Evolutionary conservation across 1,140 invertebrate species (phyloP).

Genomic region (Drosophila bocqueti): DNA sequence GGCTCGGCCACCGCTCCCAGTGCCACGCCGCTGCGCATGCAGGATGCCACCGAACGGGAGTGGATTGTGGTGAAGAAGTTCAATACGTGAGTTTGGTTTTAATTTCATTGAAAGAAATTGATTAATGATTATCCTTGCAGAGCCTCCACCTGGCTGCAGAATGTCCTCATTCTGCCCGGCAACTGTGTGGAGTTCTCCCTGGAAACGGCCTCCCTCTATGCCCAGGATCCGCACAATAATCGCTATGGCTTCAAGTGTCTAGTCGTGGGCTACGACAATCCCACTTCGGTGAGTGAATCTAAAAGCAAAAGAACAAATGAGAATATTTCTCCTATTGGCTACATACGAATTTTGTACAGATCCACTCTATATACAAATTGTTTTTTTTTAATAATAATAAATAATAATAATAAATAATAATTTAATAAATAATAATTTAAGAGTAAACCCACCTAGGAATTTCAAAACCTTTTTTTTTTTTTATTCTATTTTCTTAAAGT

Average conservation of each 20-base stretch:
- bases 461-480: too few relatives aligned
- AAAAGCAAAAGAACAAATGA: too few relatives aligned
- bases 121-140: slow-evolving; percentile 80
- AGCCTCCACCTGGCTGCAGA: slow-evolving; percentile 93
- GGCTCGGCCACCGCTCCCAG: neutral
- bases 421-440: too few relatives aligned
- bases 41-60: slow-evolving; percentile 58
- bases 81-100: slow-evolving; percentile 67
- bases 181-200: slow-evolving; percentile 97
- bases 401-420: too few relatives aligned
- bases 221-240: slow-evolving; percentile 94
- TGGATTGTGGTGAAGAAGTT: slow-evolving; percentile 85
- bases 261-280: slow-evolving; percentile 96
- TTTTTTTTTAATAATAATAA: too few relatives aligned
- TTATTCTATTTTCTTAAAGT: too few relatives aligned
- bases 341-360: too few relatives aligned
- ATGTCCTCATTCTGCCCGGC: slow-evolving; percentile 94
- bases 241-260: slow-evolving; percentile 96
- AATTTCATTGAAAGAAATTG: neutral
- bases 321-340: too few relatives aligned
- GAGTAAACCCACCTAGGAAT: too few relatives aligned
- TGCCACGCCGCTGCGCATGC: slow-evolving; percentile 13
- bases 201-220: slow-evolving; percentile 97
- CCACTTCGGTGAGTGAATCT: slow-evolving; percentile 69
- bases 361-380: too few relatives aligned